Base-by-base conservation (phyloP, 2,113 vertebrate genomes). In the Azemiops feae region DNA sequence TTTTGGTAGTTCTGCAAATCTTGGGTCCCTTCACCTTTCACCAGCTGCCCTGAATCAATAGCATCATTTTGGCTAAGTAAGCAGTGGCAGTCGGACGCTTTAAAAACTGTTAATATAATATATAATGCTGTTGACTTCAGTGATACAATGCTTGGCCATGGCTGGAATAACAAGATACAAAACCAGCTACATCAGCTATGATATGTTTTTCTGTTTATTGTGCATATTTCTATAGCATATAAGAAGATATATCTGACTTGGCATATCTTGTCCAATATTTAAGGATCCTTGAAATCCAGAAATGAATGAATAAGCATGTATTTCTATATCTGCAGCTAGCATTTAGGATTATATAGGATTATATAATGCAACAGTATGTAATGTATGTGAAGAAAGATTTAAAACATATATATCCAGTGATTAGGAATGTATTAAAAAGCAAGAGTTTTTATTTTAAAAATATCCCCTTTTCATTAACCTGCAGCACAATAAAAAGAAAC, bases 231-330 rank as follows among this genome's bases (percentile, higher is more conserved):
- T 1, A 9, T 90, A 14, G 69, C 45, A 85, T n/a, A 12, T 85
- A 91, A 89, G 93, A 12, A 64, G 39, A 52, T 64, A 53, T 85
- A 53, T 58, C 90, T 93, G 88, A 43, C 27, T 54, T 4, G 30
- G 91, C 90, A 50, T 64, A 20, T 1, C 55, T 8, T 94, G 92
- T 91, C 57, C 90, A 92, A 85, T 92, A 93, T 14, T 12, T 27
- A 91, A 47, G 53, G 87, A 64, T 58, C 34, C 14, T 94, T 93
- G 89, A 27, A 57, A 4, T 0, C 0, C 85, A 10, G 87, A 92
- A 95, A 81, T n/a, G 94, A 87, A 50, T 60, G 88, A 16, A 94
- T 89, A 93, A 93, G 34, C n/a, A 92, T 43, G 10, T 22, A 54
- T 58, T 92, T 91, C 45, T 64, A 64, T 45, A 81, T 91, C 92